These are phyloP conservation scores for Ganaspis sp. DNA, from an alignment of 1,140 invertebrate species.

Conservation along the genomic window DNA sequence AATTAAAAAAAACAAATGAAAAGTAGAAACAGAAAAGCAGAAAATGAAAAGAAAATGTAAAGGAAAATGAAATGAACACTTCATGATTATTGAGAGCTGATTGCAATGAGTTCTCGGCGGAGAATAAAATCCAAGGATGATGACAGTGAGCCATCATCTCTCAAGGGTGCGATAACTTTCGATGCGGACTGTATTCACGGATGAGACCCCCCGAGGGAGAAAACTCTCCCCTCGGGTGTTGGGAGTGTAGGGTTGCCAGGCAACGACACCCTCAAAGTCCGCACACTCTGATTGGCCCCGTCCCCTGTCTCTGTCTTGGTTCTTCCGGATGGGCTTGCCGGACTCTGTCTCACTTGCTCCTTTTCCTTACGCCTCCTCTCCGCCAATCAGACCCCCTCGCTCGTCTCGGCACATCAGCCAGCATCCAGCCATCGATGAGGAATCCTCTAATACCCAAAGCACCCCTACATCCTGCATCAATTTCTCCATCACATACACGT, in stretches of 20 bases:
- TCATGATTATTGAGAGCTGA: not conserved
- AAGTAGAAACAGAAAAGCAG: too few relatives aligned
- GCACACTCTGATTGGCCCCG: conserved; percentile 56
- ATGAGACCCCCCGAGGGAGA: conserved; percentile 65
- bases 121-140: not conserved
- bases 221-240: conserved; percentile 70
- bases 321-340: not conserved
- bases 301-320: conserved; percentile 52
- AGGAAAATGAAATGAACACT: too few relatives aligned
- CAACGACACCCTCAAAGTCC: conserved; percentile 68
- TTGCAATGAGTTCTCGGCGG: not conserved
- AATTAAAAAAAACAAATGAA: too few relatives aligned
- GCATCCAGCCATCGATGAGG: not conserved
- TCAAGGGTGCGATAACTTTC: conserved; percentile 66
- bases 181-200: conserved; percentile 68
- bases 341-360: conserved; percentile 54
- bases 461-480: conserved; percentile 12
- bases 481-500: not conserved
- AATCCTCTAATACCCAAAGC: not conserved
- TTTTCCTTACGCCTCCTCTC: conserved; percentile 52
- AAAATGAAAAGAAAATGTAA: too few relatives aligned
- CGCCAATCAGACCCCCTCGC: conserved; percentile 49
- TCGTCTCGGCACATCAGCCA: conserved; percentile 25
- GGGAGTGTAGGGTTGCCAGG: conserved; percentile 73
- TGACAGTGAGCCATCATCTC: conserved; percentile 19